Evolutionary conservation across 2,113 vertebrate genomes (phyloP), one percentile per base, ranked within the genome.

Genomic region (Prochilodus magdalenae): DNA sequence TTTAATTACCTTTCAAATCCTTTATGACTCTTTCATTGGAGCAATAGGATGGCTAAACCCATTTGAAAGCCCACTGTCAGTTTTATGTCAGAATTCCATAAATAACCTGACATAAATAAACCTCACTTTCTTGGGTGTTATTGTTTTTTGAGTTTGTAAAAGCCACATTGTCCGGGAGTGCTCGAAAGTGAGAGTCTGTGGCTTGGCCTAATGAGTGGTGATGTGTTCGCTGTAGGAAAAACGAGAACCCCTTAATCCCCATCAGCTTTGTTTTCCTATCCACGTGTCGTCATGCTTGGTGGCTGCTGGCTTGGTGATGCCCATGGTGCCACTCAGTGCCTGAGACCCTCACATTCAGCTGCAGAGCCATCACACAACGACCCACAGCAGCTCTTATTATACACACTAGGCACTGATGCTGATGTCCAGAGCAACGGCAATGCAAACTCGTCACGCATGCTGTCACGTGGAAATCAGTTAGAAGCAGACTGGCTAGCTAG

Each of bases 281-380:
- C 70, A 20, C 80, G 90, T 88, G 92, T 91, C 78, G 84, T 90
- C 86, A 89, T 82, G 75, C 78, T 73, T n/a, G 65, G 75, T 84
- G 74, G 63, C 60, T 67, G 15, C 57, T n/a, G 75, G 79, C 83
- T 86, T 83, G 87, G 84, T 86, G 86, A 87, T 88, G 79, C 87
- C 59, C 85, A 69, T 85, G 16, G 91, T 91, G 86, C 91, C 91
- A 90, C 89, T 84, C 89, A 22, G 89, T 89, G 89, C 87, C 87
- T 11, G 85, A 87, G 83, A 83, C 63, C 81, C 75, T 65, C 75
- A 53, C 72, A 55, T 69, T 77, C 47, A 55, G 63, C 77, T 29
- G 84, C 33, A 73, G 63, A 83, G 83, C 73, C 24, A 30, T 33
- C 49, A 66, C 59, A 81, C 16, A 79, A 49, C 24, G 26, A 66